These are phyloP conservation scores for Ondatra zibethicus DNA, from an alignment of 2,113 vertebrate species.

Conservation along the genomic window DNA sequence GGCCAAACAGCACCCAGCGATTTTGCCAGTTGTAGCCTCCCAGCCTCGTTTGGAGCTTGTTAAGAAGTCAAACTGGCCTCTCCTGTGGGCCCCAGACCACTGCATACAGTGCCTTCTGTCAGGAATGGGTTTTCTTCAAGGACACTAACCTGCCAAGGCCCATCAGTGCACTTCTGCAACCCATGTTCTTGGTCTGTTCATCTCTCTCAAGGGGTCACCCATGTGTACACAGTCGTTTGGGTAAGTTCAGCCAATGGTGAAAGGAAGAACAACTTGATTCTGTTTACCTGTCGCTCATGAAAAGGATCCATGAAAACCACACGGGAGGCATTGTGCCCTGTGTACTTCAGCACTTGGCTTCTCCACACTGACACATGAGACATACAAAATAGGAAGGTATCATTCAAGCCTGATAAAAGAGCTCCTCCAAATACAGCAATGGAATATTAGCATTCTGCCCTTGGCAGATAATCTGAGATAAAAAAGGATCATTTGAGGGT, in stretches of 20 bases:
- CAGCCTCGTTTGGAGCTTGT: not conserved
- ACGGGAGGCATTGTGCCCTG: too few species aligned
- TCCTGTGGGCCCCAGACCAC: not conserved
- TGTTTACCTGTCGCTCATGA: not conserved
- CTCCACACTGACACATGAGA: not conserved
- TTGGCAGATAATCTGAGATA: not conserved
- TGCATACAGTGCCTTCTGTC: too few species aligned
- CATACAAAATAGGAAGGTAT: not conserved
- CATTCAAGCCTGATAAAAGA: too few species aligned
- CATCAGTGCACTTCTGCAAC: too few species aligned
- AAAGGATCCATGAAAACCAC: not conserved
- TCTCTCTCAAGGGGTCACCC: not conserved
- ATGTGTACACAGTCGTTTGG: not conserved
- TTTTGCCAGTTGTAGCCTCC: not conserved
- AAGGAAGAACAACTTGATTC: not conserved
- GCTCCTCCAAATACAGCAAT: not conserved
- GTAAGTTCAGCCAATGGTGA: not conserved
- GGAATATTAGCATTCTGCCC: fast-evolving
- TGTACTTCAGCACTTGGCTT: not conserved
- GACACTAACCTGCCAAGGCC: fast-evolving
- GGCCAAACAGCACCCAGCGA: too few species aligned
- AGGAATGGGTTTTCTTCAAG: not conserved
- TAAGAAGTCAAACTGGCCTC: not conserved
- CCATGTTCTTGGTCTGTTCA: not conserved
- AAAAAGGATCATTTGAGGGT: too few species aligned